Evolutionary conservation across 2,888 invertebrate genomes (phyloP), one percentile per base, ranked within the genome.

Genomic region (Cyclophora albipunctata): DNA sequence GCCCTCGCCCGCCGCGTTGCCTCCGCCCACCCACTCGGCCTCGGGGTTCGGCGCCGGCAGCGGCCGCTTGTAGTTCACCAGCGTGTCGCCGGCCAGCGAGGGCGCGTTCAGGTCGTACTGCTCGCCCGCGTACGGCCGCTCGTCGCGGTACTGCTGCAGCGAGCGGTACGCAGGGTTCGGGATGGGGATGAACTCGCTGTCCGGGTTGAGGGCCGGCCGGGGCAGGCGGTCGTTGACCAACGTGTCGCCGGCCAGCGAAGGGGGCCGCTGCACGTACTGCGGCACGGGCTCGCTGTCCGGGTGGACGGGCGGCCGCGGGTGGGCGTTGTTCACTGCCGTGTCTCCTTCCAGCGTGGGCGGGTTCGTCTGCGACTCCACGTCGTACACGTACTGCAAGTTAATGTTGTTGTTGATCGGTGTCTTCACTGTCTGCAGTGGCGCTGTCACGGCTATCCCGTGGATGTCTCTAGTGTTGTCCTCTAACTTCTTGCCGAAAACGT

Each of bases 221-320:
- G 93, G 94, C 43, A 90, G 85, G 56, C 92, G 89, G 65, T 93
- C 94, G 78, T 95, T 95, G 0, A 95, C 92, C 37, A 91, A 73
- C 0, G 92, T 93, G 67, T 94, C 95, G 56, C 89, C 90, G 41
- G 90, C 88, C 45, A 95, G 80, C 5, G 87, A 84, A 0, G 81
- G 81, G 3, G 85, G 85, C 49, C 78, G 84, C 40, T 73, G 75
- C 34, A 83, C 67, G 40, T 83, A 62, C 46, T 80, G 75, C 1
- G 76, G 60, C 42, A 84, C 78, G 6, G 79, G 75, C 69, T 94
- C 93, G 62, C 92, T 92, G 58, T 94, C 91, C 0, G 92, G 93
- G 70, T 95, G 92, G 48, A 93, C 81, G 2, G 90, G 81, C 0
- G 94, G 93, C 46, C 92, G 76, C 3, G 93, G 93, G 45, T 87